These are phyloP conservation scores for Teinopalpus imperialis DNA, from an alignment of 2,888 invertebrate species.

Conservation along the genomic window DNA sequence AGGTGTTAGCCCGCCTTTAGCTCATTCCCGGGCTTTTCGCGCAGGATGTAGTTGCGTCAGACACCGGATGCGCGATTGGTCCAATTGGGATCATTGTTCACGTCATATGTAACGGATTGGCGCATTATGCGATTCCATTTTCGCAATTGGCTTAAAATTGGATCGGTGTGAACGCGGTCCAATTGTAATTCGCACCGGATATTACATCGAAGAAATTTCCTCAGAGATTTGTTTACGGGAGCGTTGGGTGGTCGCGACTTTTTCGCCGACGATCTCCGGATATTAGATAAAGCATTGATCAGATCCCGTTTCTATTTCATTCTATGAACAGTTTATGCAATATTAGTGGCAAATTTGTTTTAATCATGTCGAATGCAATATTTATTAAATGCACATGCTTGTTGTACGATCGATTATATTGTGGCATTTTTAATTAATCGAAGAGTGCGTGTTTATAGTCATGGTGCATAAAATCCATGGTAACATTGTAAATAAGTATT, in stretches of 20 bases:
- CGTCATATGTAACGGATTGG: conserved; percentile 57
- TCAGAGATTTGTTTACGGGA: conserved; percentile 75
- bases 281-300: conserved; percentile 50
- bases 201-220: conserved; percentile 71
- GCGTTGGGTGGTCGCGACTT: conserved; percentile 52
- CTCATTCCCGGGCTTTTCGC: conserved; percentile 75
- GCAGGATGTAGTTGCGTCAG: conserved; percentile 65
- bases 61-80: conserved; percentile 69
- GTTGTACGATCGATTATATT: conserved; percentile 15
- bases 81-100: conserved; percentile 54
- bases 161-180: conserved; percentile 62
- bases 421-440: conserved; percentile 7
- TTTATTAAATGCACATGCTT: conserved; percentile 5
- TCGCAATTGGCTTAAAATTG: conserved; percentile 47
- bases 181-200: conserved; percentile 61
- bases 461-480: conserved; percentile 12
- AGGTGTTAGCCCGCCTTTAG: conserved; percentile 58
- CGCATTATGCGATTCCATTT: conserved; percentile 30
- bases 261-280: conserved; percentile 57
- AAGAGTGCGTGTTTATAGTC: conserved; percentile 20
- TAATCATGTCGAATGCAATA: not conserved
- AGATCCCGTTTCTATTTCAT: conserved; percentile 5
- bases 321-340: not conserved
- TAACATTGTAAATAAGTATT: not conserved
- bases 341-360: conserved; percentile 4